Conservation (phyloP, 2,888 invertebrate species). For the Sussaba pulchella region DNA sequence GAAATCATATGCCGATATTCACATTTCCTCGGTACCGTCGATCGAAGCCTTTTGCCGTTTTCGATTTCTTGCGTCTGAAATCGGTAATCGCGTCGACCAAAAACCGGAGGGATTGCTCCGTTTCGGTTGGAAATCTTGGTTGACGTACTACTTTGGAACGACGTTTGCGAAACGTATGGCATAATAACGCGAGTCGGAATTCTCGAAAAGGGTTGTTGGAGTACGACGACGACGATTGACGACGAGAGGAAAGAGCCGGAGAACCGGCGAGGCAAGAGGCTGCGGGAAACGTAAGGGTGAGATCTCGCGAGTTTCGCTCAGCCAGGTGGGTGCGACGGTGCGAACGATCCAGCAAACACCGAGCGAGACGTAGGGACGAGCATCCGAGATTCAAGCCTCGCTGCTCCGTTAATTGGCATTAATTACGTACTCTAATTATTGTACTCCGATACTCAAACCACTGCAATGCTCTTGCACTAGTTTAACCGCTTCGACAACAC, state of each 20-base stretch:
- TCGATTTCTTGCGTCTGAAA: slow-evolving; percentile 30
- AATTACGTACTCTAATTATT: slow-evolving; percentile 80
- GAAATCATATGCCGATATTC: background rate
- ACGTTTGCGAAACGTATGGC: slow-evolving; percentile 46
- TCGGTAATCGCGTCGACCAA: slow-evolving; percentile 33
- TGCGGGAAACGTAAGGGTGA: slow-evolving; percentile 13
- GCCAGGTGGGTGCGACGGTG: slow-evolving; percentile 36
- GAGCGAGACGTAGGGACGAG: slow-evolving; percentile 51
- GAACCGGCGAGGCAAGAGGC: background rate
- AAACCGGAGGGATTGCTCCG: slow-evolving; percentile 31
- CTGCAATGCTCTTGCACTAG: slow-evolving; percentile 66
- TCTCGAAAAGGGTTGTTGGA: slow-evolving; percentile 39
- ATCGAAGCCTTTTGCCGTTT: slow-evolving; percentile 31
- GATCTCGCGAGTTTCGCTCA: slow-evolving; percentile 35
- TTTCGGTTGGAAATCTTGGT: slow-evolving; percentile 7
- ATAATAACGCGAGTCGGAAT: slow-evolving; percentile 41
- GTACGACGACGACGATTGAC: background rate
- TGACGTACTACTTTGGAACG: slow-evolving; percentile 16
- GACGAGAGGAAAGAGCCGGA: slow-evolving; percentile 27
- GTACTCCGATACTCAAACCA: slow-evolving; percentile 75
- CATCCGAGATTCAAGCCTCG: slow-evolving; percentile 70
- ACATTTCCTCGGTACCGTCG: slow-evolving; percentile 21
- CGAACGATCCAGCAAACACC: slow-evolving; percentile 29
- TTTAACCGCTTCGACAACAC: slow-evolving; percentile 37
- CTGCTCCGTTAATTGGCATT: slow-evolving; percentile 79